Conservation (phyloP, 2,888 invertebrate genomes). For the Leucozona laternaria region DNA sequence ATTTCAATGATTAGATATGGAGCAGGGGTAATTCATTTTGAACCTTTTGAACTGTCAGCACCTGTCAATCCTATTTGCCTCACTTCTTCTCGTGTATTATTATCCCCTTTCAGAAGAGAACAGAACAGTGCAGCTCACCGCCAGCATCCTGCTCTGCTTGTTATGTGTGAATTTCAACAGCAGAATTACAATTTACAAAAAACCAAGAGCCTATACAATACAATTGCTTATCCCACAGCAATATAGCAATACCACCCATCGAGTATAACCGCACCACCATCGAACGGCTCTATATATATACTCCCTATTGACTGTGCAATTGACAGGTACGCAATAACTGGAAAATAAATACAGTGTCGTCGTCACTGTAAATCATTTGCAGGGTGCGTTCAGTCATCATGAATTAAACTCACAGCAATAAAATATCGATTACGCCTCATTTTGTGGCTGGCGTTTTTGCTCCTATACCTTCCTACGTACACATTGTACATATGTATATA, state of each 20-base stretch:
- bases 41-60: slow-evolving; percentile 72
- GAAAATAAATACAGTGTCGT: slow-evolving; percentile 74
- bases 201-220: not conserved
- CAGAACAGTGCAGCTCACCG: not conserved
- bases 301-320: slow-evolving; percentile 60
- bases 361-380: slow-evolving; percentile 73
- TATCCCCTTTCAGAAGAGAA: slow-evolving; percentile 41
- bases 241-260: slow-evolving; percentile 60
- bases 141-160: not conserved
- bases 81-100: slow-evolving; percentile 10
- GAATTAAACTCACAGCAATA: slow-evolving; percentile 74
- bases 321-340: slow-evolving; percentile 75
- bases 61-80: slow-evolving; percentile 59
- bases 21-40: slow-evolving; percentile 59
- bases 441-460: slow-evolving; percentile 5
- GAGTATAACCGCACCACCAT: slow-evolving; percentile 27
- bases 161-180: slow-evolving; percentile 42
- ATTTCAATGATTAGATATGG: slow-evolving; percentile 56
- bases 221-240: not conserved
- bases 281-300: not conserved
- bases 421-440: slow-evolving; percentile 74
- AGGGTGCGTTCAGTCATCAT: slow-evolving; percentile 73
- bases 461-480: not conserved
- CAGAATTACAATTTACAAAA: slow-evolving; percentile 3
- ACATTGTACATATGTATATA: not conserved